Conservation (phyloP, 2,888 invertebrate species). For the Amaurobius ferox region DNA sequence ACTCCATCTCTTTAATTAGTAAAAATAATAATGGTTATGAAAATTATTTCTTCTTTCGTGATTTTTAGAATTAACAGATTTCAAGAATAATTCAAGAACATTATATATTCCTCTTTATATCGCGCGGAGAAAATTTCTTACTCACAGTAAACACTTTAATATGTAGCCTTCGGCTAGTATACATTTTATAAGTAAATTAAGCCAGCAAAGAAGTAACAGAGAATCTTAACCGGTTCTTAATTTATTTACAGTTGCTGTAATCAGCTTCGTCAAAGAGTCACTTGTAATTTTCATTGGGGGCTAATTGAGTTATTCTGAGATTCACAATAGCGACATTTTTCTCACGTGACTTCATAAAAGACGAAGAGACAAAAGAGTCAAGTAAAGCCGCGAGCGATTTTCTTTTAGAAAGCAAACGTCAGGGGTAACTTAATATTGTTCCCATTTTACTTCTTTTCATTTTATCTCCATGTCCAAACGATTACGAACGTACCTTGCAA, state of each 20-base stretch:
- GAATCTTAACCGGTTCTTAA: conserved; percentile 19
- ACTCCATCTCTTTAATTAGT: too few relatives aligned
- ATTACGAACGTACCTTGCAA: not conserved
- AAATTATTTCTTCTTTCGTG: too few relatives aligned
- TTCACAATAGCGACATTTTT: conserved; percentile 11
- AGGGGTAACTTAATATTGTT: conserved; percentile 19
- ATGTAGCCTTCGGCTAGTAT: not conserved
- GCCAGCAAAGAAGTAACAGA: conserved; percentile 10
- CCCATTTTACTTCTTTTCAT: not conserved
- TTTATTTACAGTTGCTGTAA: conserved; percentile 13
- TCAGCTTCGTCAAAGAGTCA: not conserved
- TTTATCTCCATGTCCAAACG: not conserved
- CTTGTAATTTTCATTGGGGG: conserved; percentile 6
- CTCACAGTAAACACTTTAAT: not conserved
- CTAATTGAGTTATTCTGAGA: conserved; percentile 3
- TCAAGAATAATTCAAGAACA: not conserved
- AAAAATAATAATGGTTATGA: too few relatives aligned
- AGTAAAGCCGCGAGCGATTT: not conserved
- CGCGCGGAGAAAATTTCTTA: not conserved
- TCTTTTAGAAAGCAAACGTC: conserved; percentile 18
- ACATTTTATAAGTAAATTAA: conserved; percentile 23
- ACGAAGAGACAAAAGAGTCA: not conserved
- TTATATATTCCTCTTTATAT: too few relatives aligned
- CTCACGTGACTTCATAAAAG: conserved; percentile 20
- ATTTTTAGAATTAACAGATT: not conserved